Percentiles rank a stretch among this genome's conserved stretches.
These are phyloP conservation scores for Archaeoteleia sp. DNA, from an alignment of 2,888 invertebrate species.

Conservation along the genomic window DNA sequence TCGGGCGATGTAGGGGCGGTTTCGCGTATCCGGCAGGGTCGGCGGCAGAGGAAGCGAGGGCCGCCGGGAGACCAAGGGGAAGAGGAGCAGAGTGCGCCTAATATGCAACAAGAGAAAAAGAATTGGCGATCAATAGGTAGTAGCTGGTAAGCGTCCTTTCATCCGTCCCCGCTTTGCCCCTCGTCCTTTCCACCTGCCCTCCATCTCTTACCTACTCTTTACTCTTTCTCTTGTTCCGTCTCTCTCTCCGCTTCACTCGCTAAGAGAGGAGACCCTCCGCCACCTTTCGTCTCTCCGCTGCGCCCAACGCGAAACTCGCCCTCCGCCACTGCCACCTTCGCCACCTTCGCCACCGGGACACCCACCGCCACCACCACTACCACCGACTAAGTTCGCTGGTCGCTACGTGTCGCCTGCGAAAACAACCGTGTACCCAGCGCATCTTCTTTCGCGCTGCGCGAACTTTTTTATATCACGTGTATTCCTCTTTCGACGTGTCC, in stretches of 20 bases:
- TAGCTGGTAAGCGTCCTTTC: slow-evolving; percentile 75
- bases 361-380: slow-evolving; percentile 33
- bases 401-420: slow-evolving; percentile 56
- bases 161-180: slow-evolving; percentile 69
- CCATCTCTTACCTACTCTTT: slow-evolving; percentile 13
- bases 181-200: slow-evolving; percentile 64
- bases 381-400: slow-evolving; percentile 49
- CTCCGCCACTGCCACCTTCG: slow-evolving; percentile 46
- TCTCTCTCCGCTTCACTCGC: slow-evolving; percentile 33
- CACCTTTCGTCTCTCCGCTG: slow-evolving; percentile 56
- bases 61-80: slow-evolving; percentile 48
- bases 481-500: too few species aligned
- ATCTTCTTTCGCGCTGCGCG: too few species aligned
- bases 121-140: slow-evolving; percentile 75
- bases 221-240: slow-evolving; percentile 22
- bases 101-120: slow-evolving; percentile 76
- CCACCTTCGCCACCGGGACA: slow-evolving; percentile 60
- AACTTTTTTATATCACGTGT: too few species aligned
- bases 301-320: slow-evolving; percentile 62
- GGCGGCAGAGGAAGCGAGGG: slow-evolving; percentile 58
- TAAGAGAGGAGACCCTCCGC: slow-evolving; percentile 54
- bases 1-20: slow-evolving; percentile 59
- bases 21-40: slow-evolving; percentile 53
- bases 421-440: slow-evolving; percentile 53
- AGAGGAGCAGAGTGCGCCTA: slow-evolving; percentile 71